Percentiles rank a stretch among this genome's conserved stretches.
Evolutionary conservation across 2,113 vertebrate species (phyloP).

Genomic region (Campylorhamphus procurvoides): DNA sequence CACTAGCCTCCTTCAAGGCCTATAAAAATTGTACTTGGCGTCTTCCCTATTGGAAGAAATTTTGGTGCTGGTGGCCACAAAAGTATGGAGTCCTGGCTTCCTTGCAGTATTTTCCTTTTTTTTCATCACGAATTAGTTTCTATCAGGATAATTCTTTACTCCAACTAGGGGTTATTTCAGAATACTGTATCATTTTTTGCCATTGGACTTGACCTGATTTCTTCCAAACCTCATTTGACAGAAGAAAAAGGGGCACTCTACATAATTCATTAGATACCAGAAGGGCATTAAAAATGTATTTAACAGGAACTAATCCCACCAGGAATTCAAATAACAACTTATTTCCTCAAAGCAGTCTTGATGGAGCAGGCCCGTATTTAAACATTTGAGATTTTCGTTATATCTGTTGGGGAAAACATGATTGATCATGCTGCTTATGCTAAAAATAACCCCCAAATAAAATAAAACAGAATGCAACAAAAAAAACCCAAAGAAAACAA

Average conservation of each 20-base stretch:
- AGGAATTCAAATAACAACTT: constrained; percentile 48
- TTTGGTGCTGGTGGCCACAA: neutral
- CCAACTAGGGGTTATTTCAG: constrained; percentile 5
- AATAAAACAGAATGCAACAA: neutral
- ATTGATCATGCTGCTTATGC: neutral
- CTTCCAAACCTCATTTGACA: constrained; percentile 34
- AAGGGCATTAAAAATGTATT: constrained; percentile 64
- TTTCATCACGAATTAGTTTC: neutral
- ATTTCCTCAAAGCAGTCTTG: constrained; percentile 27
- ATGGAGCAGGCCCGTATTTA: neutral
- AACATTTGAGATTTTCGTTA: neutral
- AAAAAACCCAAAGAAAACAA: neutral
- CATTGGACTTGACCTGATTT: constrained; percentile 45
- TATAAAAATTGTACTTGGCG: neutral
- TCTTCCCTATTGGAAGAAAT: neutral
- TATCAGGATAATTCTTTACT: neutral
- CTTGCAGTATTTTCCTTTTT: neutral
- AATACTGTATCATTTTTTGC: neutral
- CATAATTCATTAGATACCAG: constrained; percentile 60
- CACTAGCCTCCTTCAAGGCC: neutral
- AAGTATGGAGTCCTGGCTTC: neutral
- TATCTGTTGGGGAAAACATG: neutral
- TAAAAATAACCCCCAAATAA: neutral
- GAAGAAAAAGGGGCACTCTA: neutral
- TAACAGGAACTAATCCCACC: constrained; percentile 25